A percentile compares a stretch with the other conserved stretches of the same genome.
Evolutionary conservation across 2,888 invertebrate genomes (phyloP).

Genomic region (Epirrhoe alternata): DNA sequence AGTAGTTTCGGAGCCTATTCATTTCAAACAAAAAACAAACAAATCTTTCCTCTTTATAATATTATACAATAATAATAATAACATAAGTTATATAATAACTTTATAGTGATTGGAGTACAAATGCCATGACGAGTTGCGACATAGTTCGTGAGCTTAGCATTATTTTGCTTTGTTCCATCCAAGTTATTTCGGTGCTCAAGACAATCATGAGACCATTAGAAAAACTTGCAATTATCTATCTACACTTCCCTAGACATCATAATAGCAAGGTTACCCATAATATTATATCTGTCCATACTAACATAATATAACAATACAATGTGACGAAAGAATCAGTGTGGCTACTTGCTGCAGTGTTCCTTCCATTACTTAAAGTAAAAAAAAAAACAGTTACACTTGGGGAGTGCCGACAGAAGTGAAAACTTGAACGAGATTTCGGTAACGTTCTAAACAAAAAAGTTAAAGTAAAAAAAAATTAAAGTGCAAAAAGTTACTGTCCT

Average conservation of each 20-base stretch:
- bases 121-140: slow-evolving; percentile 15
- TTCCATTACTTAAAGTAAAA: not conserved
- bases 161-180: slow-evolving; percentile 13
- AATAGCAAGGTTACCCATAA: not conserved
- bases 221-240: slow-evolving; percentile 3
- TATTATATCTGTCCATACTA: not conserved
- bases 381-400: no score
- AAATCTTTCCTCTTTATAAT: no score
- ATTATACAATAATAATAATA: no score
- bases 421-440: no score
- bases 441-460: no score
- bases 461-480: no score
- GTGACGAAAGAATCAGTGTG: not conserved
- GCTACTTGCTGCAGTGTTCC: not conserved
- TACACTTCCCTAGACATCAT: not conserved
- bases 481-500: no score
- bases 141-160: slow-evolving; percentile 21
- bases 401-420: no score
- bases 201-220: not conserved
- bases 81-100: slow-evolving; percentile 2
- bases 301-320: not conserved
- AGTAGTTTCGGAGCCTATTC: no score
- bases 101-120: slow-evolving; percentile 4
- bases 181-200: slow-evolving; percentile 10
- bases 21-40: no score